Base-by-base conservation (phyloP, 2,113 vertebrate genomes). In the Rafetus swinhoei region DNA sequence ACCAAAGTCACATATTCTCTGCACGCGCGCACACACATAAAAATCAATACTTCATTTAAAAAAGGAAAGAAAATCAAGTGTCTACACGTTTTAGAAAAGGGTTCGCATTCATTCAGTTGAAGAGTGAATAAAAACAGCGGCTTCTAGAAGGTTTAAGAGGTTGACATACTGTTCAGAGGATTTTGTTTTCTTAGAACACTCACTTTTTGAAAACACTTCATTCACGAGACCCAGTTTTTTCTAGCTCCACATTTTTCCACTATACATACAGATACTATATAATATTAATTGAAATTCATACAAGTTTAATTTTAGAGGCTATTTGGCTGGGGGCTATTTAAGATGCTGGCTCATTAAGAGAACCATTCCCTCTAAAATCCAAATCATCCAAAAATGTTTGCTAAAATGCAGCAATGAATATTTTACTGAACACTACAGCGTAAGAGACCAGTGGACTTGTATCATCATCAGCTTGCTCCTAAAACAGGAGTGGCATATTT, bases 401-500 rank as follows among this genome's bases (percentile, higher is more conserved):
- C n/a, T n/a, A n/a, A n/a, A n/a, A n/a, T n/a, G n/a, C n/a, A n/a
- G n/a, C n/a, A n/a, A n/a, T n/a, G 85, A 1, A 0, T 39, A 25
- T 29, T 92, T 72, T 77, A 25, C 77, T 86, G 81, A 84, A 89
- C 91, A 88, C 14, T 84, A 82, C 25, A 18, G 53, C 82, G 76
- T 19, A 93, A 92, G 90, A 74, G 94, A 77, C 39, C 21, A 77
- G 21, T 50, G 24, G 22, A 27, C 21, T 14, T 77, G 22, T 77
- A 50, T 27, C 39, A 76, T 21, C 35, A 81, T 56, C 82, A 90
- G 59, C 92, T 4, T 81, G 92, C 90, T 89, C 53, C 91, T 15
- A 87, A 87, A 94, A 90, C 85, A 91, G 97, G 96, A 97, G 95
- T 93, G 97, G 96, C 96, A 87, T 59, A 1, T 93, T 89, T 79